Evolutionary conservation across 1,140 invertebrate genomes (phyloP), one percentile per base, ranked within the genome.

Genomic region (Drosophila pseudoananassae): DNA sequence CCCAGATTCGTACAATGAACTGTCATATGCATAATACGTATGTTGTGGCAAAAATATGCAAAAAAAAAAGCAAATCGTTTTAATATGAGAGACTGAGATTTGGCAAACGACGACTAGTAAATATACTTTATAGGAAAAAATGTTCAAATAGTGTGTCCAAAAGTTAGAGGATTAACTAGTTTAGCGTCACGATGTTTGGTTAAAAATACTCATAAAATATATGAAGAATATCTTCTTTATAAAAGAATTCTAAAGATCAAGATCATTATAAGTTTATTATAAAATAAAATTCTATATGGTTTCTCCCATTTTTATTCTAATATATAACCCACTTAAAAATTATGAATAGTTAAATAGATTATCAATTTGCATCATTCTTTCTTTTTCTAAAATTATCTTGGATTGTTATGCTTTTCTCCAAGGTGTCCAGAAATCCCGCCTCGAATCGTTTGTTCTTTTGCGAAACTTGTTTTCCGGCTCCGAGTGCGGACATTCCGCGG

Each of bases 371-470:
- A 50, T 66, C 46, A 45, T 36, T 36, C 33, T 36, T 36, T n/a
- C 23, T 58, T 46, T 77, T 69, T 76, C 51, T 56, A 68, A 73
- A 75, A 66, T 75, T 68, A 71, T 63, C 78, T 61, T 78, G 45
- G 57, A 33, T 60, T 69, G 79, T 69, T 69, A 20, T 55, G 66
- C 43, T 56, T 69, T 69, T 31, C 66, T 56, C 12, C n/a, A 10
- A 69, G 52, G 17, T 47, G 43, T 17, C 29, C n/a, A 20, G 45
- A 85, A 85, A 82, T 87, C 58, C 69, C 82, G 46, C 46, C 17
- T 29, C 38, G 14, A 40, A 38, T 36, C 63, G 82, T 85, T 85
- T 85, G 73, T 85, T 85, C 82, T 85, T 81, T 87, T 40, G 73
- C 82, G 82, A 82, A 85, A 85, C 82, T 70, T n/a, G 82, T 82